Base-by-base conservation (phyloP, 2,113 vertebrate genomes). In the Xyrauchen texanus region DNA sequence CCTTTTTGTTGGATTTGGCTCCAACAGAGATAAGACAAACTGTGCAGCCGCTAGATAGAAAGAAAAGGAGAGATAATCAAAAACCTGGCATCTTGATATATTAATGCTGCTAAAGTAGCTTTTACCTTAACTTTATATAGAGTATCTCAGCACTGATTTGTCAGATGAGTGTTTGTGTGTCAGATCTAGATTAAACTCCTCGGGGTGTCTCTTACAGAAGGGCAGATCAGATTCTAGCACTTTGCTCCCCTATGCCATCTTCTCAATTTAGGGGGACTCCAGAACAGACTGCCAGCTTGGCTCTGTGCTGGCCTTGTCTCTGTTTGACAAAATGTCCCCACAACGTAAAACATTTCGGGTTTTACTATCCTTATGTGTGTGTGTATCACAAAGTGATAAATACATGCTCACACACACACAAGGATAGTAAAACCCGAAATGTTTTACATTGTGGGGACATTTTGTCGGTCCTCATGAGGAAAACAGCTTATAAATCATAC, bases 21-120 rank as follows among this genome's bases (percentile, higher is more conserved):
- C 92, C 76, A 95, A 89, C 21, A 95, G 92, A 63, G 91, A 93
- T 83, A 94, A 84, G 77, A 94, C 90, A 62, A 96, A 95, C 4
- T 90, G 88, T 55, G 91, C 87, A 2, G 92, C 92, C 78, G 88
- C 93, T 95, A 78, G 4, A 7, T 42, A 52, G 65, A 49, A 65
- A 62, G 78, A 45, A 34, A 85, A 46, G 57, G 8, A 64, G 55
- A 13, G 12, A 13, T 5, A 61, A 13, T 16, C 15, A 13, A 57
- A 55, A 55, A 55, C 11, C 13, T 62, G 57, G 49, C 60, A 75
- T 75, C 46, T 42, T 75, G 60, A 63, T 46, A 63, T 34, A 34
- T 34, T 34, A 34, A 34, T 34, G 21, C 60, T 52, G 11, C 71
- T 34, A 5, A 74, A 60, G 8, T 16, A 49, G 6, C 55, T 6